Conservation (phyloP, 2,888 invertebrate species). For the Morpho deidamia region DNA sequence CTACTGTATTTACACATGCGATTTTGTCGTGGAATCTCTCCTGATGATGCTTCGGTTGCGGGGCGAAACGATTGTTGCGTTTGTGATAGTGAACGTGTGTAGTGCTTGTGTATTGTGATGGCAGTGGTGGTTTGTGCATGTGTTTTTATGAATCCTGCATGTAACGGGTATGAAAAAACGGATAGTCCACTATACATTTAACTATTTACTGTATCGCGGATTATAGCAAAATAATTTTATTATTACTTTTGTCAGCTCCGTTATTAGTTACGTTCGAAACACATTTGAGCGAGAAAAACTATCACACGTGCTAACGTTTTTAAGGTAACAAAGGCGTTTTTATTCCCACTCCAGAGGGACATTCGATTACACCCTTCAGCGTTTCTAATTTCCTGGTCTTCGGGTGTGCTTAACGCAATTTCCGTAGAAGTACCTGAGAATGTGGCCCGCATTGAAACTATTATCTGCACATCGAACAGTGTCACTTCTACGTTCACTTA, state of each 20-base stretch:
- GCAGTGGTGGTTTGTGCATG: too few relatives aligned
- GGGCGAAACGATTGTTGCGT: too few relatives aligned
- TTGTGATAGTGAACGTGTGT: too few relatives aligned
- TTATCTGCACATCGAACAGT: conserved; percentile 70
- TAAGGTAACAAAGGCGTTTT: conserved; percentile 43
- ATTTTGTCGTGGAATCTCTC: too few relatives aligned
- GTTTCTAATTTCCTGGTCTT: conserved; percentile 77
- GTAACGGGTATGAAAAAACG: too few relatives aligned
- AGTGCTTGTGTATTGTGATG: too few relatives aligned
- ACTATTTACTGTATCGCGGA: too few relatives aligned
- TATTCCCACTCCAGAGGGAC: conserved; percentile 57
- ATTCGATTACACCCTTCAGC: conserved; percentile 74
- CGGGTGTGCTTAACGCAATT: conserved; percentile 76
- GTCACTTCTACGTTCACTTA: conserved; percentile 27
- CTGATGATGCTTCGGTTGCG: too few relatives aligned
- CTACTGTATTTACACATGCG: too few relatives aligned
- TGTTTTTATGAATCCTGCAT: too few relatives aligned
- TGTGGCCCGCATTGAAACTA: conserved; percentile 42
- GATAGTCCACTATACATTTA: too few relatives aligned
- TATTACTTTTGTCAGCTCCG: too few relatives aligned
- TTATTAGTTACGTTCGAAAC: background rate
- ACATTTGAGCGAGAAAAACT: background rate
- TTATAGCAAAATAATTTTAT: background rate
- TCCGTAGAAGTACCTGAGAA: conserved; percentile 71
- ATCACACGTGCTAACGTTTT: conserved; percentile 5